Evolutionary conservation across 2,113 vertebrate genomes (phyloP).

Genomic region (Aphyosemion australe): DNA sequence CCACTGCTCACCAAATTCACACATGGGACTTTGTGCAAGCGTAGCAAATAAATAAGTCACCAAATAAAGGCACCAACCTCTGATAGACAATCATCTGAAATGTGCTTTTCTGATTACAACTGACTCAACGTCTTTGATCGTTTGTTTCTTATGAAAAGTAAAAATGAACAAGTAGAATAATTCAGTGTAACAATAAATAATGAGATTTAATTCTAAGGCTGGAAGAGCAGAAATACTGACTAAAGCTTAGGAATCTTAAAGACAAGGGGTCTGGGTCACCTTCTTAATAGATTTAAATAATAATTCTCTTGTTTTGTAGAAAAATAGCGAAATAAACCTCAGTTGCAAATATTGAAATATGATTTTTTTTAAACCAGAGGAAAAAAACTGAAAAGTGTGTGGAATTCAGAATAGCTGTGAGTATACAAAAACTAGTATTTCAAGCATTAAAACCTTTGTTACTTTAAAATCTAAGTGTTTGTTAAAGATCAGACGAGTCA

Average conservation of each 20-base stretch:
- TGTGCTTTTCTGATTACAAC: slow-evolving; percentile 25
- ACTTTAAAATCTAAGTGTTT: too few species aligned
- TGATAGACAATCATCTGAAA: slow-evolving; percentile 32
- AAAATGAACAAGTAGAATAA: slow-evolving; percentile 18
- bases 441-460: too few species aligned
- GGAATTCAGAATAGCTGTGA: too few species aligned
- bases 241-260: slow-evolving; percentile 28
- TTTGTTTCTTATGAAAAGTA: slow-evolving; percentile 13
- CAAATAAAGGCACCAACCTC: slow-evolving; percentile 48
- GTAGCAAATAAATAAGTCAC: slow-evolving; percentile 44
- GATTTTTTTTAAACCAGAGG: too few species aligned
- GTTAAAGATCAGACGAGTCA: too few species aligned
- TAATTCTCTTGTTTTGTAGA: slow-evolving; percentile 1
- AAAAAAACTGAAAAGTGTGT: too few species aligned
- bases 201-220: slow-evolving; percentile 28
- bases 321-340: too few species aligned
- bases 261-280: not conserved
- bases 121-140: slow-evolving; percentile 18
- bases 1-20: slow-evolving; percentile 29
- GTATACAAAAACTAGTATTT: too few species aligned
- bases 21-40: slow-evolving; percentile 54
- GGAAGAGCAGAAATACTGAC: slow-evolving; percentile 59
- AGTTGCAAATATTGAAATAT: too few species aligned
- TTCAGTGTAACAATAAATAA: slow-evolving; percentile 55
- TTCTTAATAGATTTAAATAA: slow-evolving; percentile 29